Base-by-base conservation (phyloP, 1,140 invertebrate species). In the Gryon sp. region DNA sequence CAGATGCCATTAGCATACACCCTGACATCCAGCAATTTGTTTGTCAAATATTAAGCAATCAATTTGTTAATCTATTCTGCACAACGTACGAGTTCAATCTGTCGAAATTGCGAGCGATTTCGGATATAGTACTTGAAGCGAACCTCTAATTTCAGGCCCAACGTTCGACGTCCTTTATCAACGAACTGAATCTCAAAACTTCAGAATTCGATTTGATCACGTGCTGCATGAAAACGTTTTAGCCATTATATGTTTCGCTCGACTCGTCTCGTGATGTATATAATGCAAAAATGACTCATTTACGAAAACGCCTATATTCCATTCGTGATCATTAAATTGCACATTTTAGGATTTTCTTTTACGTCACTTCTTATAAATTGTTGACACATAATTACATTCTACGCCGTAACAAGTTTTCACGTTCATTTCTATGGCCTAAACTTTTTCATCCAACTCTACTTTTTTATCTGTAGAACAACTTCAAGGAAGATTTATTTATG, bases 1-100 rank as follows among this genome's bases (percentile, higher is more conserved):
- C 20, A 45, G 18, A 2, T 8, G 11, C 11, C 26, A 14, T 59
- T 59, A 69, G 52, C 53, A 59, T 59, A 52, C 46, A 69, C 9
- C 43, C n/a, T n/a, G 19, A 12, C 30, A 59, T 57, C 24, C 9
- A 57, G 18, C 34, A 60, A 69, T 52, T 59, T 24, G 18, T 45
- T 69, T 52, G 53, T 52, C 65, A 69, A 69, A 69, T 59, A 69
- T 59, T 59, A 62, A 72, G 48, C 57, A 55, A 59, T 69, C 68
- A 46, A 62, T 55, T 72, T 53, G 57, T 74, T 63, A 72, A 63
- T 73, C 52, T 73, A 63, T 73, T 65, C 59, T 50, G 32, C 15
- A 41, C 18, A 38, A 9, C 20, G 41, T 45, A 41, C 30, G 40
- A 55, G 38, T 46, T 55, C 50, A 46, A 62, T 53, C 48, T 40